Percentiles rank a stretch among this genome's conserved stretches.
Conservation (phyloP, 2,113 vertebrate species). For the Callorhinus ursinus region DNA sequence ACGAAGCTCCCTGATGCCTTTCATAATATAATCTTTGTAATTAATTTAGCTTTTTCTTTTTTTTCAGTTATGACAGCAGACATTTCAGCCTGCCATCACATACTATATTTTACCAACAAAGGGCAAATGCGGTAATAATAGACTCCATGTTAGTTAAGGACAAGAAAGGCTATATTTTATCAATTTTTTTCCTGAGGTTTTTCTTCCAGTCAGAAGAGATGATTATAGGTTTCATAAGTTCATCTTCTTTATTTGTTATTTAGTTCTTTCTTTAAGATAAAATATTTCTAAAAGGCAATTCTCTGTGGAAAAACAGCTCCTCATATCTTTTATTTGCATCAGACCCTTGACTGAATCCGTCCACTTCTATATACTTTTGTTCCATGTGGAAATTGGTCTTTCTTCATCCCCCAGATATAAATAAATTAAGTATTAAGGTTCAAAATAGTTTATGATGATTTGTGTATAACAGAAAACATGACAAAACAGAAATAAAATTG, state of each 20-base stretch:
- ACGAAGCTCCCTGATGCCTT: background rate
- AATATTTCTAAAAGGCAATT: background rate
- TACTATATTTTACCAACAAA: background rate
- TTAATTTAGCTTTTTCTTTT: background rate
- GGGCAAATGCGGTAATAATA: background rate
- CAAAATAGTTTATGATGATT: background rate
- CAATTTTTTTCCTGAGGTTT: background rate
- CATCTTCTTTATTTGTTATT: background rate
- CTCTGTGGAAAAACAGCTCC: background rate
- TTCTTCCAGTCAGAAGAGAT: background rate
- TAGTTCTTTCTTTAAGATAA: background rate
- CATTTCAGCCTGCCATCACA: background rate
- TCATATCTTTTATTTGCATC: background rate
- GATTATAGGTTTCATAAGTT: background rate
- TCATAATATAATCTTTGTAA: background rate
- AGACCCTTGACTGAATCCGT: fast-evolving
- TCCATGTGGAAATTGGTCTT: background rate
- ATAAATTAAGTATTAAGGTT: background rate
- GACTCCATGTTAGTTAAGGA: background rate
- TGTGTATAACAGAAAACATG: background rate
- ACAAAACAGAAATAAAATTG: background rate
- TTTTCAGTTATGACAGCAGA: background rate
- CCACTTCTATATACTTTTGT: background rate
- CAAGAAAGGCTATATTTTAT: background rate
- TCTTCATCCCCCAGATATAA: background rate